Evolutionary conservation across 2,888 invertebrate species (phyloP).

Genomic region (Patella ulyssiponensis): DNA sequence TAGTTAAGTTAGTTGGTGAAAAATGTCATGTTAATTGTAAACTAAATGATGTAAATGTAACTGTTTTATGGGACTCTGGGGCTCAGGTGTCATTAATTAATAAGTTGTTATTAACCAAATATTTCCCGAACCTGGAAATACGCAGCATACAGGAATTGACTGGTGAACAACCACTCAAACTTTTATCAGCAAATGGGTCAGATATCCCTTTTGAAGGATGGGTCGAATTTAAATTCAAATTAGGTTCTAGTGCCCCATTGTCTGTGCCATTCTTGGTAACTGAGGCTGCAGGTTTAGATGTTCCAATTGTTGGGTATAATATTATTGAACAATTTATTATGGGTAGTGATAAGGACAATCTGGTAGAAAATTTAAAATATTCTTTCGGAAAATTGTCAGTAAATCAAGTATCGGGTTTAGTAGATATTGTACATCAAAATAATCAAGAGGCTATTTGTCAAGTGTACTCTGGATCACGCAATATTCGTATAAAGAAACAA

Average conservation of each 20-base stretch:
- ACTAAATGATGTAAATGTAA: neutral
- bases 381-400: neutral
- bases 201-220: constrained; percentile 8
- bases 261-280: neutral
- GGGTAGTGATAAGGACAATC: neutral
- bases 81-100: neutral
- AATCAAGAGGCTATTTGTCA: neutral
- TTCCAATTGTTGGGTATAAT: neutral
- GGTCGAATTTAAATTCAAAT: neutral
- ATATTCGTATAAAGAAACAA: neutral
- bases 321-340: neutral
- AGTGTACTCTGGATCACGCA: neutral
- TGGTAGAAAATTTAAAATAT: neutral
- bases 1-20: neutral
- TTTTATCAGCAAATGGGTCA: neutral
- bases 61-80: neutral
- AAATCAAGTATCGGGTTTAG: neutral
- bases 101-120: neutral
- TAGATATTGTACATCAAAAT: neutral
- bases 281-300: neutral
- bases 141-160: too few species aligned
- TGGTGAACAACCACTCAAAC: neutral
- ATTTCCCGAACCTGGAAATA: neutral
- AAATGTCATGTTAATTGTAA: neutral
- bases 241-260: neutral